phyloP scores from a whole-genome alignment of 1,140 invertebrate genomes.

The Acromyrmex charruanus region DNA sequence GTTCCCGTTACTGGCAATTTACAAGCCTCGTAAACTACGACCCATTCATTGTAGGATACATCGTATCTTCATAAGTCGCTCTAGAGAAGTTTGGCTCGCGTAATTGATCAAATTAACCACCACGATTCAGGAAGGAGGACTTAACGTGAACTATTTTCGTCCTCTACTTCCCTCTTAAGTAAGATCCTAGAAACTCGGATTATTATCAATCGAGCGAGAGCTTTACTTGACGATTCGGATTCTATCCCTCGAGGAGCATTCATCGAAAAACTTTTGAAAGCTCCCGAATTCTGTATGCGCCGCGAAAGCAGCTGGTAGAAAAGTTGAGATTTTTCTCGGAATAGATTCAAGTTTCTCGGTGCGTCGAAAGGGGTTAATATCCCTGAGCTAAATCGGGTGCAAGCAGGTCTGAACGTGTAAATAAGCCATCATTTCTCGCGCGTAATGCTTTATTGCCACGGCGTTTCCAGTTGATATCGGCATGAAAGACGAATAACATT shows the following conservation, averaged over 20 bases:
- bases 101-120: conserved; percentile 17
- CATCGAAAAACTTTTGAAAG: neutral
- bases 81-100: neutral
- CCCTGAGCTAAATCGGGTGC: conserved; percentile 52
- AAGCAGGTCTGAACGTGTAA: conserved; percentile 26
- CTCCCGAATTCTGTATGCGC: neutral
- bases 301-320: neutral
- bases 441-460: conserved; percentile 19
- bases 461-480: conserved; percentile 14
- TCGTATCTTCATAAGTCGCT: neutral
- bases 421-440: conserved; percentile 49
- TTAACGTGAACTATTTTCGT: conserved; percentile 16
- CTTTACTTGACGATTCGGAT: neutral
- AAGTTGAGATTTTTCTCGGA: conserved; percentile 40
- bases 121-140: neutral
- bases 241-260: neutral
- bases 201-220: neutral
- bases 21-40: neutral
- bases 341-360: conserved; percentile 24
- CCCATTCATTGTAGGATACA: neutral
- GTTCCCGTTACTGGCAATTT: conserved; percentile 11
- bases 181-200: neutral
- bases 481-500: conserved; percentile 12
- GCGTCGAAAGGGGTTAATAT: conserved; percentile 50
- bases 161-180: neutral